Evolutionary conservation across 1,140 invertebrate genomes (phyloP), one percentile per base, ranked within the genome.

Genomic region (Hermetia illucens): DNA sequence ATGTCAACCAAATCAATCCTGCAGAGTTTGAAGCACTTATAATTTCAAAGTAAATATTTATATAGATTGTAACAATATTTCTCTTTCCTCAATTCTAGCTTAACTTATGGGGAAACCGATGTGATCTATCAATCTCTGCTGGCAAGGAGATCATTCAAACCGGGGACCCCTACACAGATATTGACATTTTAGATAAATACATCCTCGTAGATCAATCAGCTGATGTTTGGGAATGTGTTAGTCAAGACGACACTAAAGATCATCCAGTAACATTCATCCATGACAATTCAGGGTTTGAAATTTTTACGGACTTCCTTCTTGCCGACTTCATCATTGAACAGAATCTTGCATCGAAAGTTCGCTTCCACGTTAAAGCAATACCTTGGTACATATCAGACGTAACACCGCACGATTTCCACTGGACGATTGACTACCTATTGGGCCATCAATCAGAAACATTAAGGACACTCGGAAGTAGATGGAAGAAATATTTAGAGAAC

Each of bases 331-430:
- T 98, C 3, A 56, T 83, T 17, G 55, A 68, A 12, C 65, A 73
- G 36, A 68, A 74, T 29, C 61, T 89, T 13, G 79, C 77, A 1
- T 56, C 66, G 21, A 74, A 72, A 62, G 67, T 98, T 29, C 63
- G 79, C 39, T 84, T 98, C 48, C 79, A 94, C 58, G 77, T 81
- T 0, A 98, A 98, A 69, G 65, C 69, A 8, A 79, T 90, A 45
- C 93, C 94, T 0, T 98, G 95, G 95, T 98, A 88, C 60, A 77
- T 98, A 2, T 98, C 93, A 8, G 95, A 98, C 61, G 80, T 82
- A 1, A 87, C 76, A 5, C 46, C 46, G 15, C 50, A 61, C 5
- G 94, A 98, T 66, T 79, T 94, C 34, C 45, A 72, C 45, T 91
- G 77, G 77, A 70, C 72, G 1, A 43, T 80, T 12, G 41, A 70